phyloP scores from a whole-genome alignment of 2,888 invertebrate genomes.

The Boloria selene region DNA sequence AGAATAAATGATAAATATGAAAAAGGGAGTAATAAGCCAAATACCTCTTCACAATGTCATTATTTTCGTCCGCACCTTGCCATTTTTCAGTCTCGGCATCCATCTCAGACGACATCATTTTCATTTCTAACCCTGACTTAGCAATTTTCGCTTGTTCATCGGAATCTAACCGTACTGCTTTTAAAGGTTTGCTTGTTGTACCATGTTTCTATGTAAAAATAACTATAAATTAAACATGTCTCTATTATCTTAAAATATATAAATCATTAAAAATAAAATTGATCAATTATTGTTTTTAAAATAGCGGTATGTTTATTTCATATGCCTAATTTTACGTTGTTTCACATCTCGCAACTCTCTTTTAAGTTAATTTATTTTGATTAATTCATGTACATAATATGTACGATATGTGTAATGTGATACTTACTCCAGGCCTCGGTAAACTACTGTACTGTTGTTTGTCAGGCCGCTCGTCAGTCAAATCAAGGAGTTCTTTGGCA shows the following conservation, averaged over 20 bases:
- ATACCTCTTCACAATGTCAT: slow-evolving; percentile 87
- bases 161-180: slow-evolving; percentile 93
- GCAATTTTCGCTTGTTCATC: slow-evolving; percentile 99
- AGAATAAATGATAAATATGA: slow-evolving; percentile 38
- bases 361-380: no score
- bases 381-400: no score
- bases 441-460: slow-evolving; percentile 91
- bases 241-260: background rate
- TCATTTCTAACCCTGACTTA: slow-evolving; percentile 98
- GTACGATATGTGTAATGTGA: no score
- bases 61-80: slow-evolving; percentile 91
- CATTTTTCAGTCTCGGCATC: slow-evolving; percentile 98
- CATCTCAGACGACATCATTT: slow-evolving; percentile 96
- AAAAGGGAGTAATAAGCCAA: background rate
- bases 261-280: no score
- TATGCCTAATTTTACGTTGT: no score
- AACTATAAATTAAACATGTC: background rate
- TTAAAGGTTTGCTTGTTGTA: slow-evolving; percentile 94
- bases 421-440: slow-evolving; percentile 94
- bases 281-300: no score
- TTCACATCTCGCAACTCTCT: no score
- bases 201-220: slow-evolving; percentile 92
- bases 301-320: no score
- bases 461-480: slow-evolving; percentile 83
- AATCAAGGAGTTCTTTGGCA: slow-evolving; percentile 93